Conservation (phyloP, 2,888 invertebrate genomes). For the Dynastes maya region DNA sequence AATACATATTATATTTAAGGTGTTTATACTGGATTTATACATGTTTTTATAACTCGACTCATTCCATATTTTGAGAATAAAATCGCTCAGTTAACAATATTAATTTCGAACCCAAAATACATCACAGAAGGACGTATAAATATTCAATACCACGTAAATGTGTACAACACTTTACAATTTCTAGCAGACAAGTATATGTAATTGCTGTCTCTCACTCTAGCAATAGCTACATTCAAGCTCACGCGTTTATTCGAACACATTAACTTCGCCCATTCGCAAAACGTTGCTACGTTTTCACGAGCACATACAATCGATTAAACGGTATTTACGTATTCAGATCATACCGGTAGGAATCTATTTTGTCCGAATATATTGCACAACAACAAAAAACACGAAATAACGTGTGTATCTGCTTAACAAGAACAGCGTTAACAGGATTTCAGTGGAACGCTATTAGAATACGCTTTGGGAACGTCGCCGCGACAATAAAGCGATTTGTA, state of each 20-base stretch:
- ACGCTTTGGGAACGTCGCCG: background rate
- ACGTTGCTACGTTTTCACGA: background rate
- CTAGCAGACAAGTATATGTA: too few species aligned
- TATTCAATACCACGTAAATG: too few species aligned
- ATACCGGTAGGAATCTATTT: conserved; percentile 30
- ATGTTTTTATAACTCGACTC: too few species aligned
- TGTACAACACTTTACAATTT: too few species aligned
- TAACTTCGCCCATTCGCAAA: background rate
- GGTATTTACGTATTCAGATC: conserved; percentile 32
- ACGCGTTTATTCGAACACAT: background rate
- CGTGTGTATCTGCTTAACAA: conserved; percentile 25
- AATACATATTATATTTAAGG: too few species aligned
- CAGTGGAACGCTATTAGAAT: conserved; percentile 33
- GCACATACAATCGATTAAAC: conserved; percentile 19
- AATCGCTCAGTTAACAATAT: too few species aligned
- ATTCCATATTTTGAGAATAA: too few species aligned
- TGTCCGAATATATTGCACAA: conserved; percentile 19
- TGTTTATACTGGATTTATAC: too few species aligned
- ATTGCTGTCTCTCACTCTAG: too few species aligned
- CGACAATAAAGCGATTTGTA: conserved; percentile 14
- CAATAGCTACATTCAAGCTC: background rate
- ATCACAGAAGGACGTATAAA: too few species aligned
- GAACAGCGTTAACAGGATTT: conserved; percentile 39
- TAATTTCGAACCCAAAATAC: too few species aligned
- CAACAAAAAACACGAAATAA: conserved; percentile 11